These are phyloP conservation scores for Cataglyphis albicans DNA, from an alignment of 2,888 invertebrate species.

Conservation along the genomic window DNA sequence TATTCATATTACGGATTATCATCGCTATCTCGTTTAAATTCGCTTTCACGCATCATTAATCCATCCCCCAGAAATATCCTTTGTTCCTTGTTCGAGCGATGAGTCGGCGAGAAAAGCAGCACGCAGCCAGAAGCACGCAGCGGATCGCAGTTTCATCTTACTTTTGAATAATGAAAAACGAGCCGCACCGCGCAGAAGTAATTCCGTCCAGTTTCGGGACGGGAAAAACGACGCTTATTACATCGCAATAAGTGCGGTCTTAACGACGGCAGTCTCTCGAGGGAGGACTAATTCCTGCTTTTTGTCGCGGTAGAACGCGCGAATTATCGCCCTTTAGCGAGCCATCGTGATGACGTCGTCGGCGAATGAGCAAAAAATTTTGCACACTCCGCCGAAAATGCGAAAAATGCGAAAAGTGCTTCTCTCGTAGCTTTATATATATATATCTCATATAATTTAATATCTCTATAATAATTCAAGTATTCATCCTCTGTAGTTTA, in stretches of 20 bases:
- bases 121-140: not conserved
- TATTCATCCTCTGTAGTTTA: not conserved
- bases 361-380: constrained; percentile 33
- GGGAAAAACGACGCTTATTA: constrained; percentile 44
- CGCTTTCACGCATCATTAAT: constrained; percentile 65
- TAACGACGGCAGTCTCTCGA: constrained; percentile 14
- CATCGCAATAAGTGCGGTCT: constrained; percentile 34
- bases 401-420: not conserved
- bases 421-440: not conserved
- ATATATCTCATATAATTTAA: not conserved
- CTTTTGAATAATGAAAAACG: constrained; percentile 36
- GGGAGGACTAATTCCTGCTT: constrained; percentile 44
- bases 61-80: not conserved
- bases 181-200: constrained; percentile 9
- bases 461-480: not conserved
- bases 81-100: not conserved
- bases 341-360: constrained; percentile 40
- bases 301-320: constrained; percentile 35
- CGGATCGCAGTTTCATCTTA: constrained; percentile 20
- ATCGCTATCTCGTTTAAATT: constrained; percentile 63
- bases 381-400: not conserved
- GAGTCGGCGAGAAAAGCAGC: not conserved
- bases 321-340: constrained; percentile 41
- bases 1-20: not conserved
- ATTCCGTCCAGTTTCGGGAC: constrained; percentile 24